Base-by-base conservation (phyloP, 2,113 vertebrate species). In the Atlantisia rogersi region DNA sequence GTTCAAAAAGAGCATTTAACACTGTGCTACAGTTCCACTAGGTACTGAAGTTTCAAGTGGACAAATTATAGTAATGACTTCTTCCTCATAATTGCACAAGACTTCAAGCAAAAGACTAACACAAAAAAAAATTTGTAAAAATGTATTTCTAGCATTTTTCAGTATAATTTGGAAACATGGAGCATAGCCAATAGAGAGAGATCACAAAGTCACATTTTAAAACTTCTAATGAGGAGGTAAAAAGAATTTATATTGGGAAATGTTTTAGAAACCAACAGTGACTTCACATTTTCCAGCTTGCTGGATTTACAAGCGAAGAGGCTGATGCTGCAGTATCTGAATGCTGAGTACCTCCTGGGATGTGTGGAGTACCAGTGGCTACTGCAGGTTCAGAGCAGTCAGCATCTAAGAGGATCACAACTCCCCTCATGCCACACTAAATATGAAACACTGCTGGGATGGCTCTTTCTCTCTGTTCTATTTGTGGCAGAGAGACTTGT, bases 241-340 rank as follows among this genome's bases (percentile, higher is more conserved):
- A 91, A 92, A 88, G 4, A 91, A 53, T 44, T 92, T 95, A 62
- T 69, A 69, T 40, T 58, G 69, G 70, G 58, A 94, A 90, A 68
- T 8, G 10, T 64, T 69, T 91, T 32, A 79, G 86, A 94, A 64
- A 74, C 15, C 40, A 0, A 0, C 31, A 91, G 32, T 82, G 74
- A 85, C 70, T 92, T 91, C 74, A 94, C 8, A 58, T 89, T 91
- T 96, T 95, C 93, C 70, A 92, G 13, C 14, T 86, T 65, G 64
- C 29, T 91, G 48, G 65, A 71, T 76, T 94, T 95, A 77, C 80
- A 88, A 86, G 88, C 0, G 0, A 69, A 78, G 73, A 78, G 42
- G 35, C 20, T 75, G 81, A 92, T 82, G 53, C 26, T 53, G 74
- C 28, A 68, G 44, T 62, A 88, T 73, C 50, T 74, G 62, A 48